These are phyloP conservation scores for Elegia similella DNA, from an alignment of 2,888 invertebrate genomes.

Conservation along the genomic window DNA sequence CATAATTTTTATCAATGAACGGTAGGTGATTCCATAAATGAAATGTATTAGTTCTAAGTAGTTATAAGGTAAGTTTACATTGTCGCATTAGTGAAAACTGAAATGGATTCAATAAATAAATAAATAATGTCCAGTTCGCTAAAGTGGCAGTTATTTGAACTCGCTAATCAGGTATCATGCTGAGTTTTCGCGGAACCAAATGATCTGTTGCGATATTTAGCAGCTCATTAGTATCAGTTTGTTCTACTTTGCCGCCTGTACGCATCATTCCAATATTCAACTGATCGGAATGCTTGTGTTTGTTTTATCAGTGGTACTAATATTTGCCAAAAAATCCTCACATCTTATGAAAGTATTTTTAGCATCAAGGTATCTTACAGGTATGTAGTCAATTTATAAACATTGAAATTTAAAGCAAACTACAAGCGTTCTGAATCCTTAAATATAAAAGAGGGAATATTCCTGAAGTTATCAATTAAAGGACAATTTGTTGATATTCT, in stretches of 20 bases:
- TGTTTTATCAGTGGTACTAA: conserved; percentile 40
- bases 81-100: too few relatives aligned
- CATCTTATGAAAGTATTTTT: background rate
- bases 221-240: conserved; percentile 6
- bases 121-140: background rate
- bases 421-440: conserved; percentile 4
- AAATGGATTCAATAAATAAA: too few relatives aligned
- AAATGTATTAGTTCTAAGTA: too few relatives aligned
- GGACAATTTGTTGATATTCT: background rate
- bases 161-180: background rate
- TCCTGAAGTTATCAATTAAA: background rate
- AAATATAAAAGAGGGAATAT: background rate
- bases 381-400: background rate
- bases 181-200: background rate
- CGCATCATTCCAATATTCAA: conserved; percentile 19
- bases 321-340: conserved; percentile 22
- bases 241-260: conserved; percentile 9
- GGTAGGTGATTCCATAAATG: background rate
- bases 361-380: background rate
- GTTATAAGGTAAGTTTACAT: too few relatives aligned
- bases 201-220: background rate
- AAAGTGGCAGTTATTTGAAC: background rate
- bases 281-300: conserved; percentile 48
- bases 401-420: background rate
- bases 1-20: background rate